These are phyloP conservation scores for Trichogramma evanescens DNA, from an alignment of 2,888 invertebrate genomes.

Conservation along the genomic window DNA sequence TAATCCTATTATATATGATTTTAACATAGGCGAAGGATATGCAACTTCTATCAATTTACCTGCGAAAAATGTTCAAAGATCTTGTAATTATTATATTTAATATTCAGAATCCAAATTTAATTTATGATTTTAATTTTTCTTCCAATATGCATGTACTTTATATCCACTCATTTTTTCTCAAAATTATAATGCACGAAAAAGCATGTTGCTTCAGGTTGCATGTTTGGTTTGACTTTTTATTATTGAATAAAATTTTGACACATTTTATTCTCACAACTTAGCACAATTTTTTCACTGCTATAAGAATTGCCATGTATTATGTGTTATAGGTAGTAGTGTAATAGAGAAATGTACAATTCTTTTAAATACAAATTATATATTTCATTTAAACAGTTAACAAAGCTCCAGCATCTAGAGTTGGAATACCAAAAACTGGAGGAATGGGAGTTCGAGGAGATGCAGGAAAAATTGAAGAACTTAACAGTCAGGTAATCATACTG, in stretches of 20 bases:
- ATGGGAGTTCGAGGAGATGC: constrained; percentile 50
- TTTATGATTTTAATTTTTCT: constrained; percentile 7
- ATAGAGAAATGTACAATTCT: too few species aligned
- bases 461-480: constrained; percentile 56
- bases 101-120: constrained; percentile 18
- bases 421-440: constrained; percentile 37
- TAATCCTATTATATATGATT: constrained; percentile 6
- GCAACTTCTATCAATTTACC: constrained; percentile 38
- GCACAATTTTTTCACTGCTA: too few species aligned
- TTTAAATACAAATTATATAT: constrained; percentile 1
- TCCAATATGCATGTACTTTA: not conserved
- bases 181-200: too few species aligned
- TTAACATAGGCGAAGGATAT: constrained; percentile 38
- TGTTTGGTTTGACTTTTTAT: too few species aligned
- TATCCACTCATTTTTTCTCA: too few species aligned
- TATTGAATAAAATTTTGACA: too few species aligned
- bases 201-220: too few species aligned
- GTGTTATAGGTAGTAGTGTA: too few species aligned
- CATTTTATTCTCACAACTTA: too few species aligned
- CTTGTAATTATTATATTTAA: constrained; percentile 41
- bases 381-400: constrained; percentile 47
- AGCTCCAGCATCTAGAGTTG: constrained; percentile 48
- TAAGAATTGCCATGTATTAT: too few species aligned
- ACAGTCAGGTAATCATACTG: constrained; percentile 47
- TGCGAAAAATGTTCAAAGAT: constrained; percentile 37